A percentile compares a stretch with the other conserved stretches of the same genome.
Evolutionary conservation across 2,797 vertebrate species (phyloP).

Genomic region (Tarsius wallacei): DNA sequence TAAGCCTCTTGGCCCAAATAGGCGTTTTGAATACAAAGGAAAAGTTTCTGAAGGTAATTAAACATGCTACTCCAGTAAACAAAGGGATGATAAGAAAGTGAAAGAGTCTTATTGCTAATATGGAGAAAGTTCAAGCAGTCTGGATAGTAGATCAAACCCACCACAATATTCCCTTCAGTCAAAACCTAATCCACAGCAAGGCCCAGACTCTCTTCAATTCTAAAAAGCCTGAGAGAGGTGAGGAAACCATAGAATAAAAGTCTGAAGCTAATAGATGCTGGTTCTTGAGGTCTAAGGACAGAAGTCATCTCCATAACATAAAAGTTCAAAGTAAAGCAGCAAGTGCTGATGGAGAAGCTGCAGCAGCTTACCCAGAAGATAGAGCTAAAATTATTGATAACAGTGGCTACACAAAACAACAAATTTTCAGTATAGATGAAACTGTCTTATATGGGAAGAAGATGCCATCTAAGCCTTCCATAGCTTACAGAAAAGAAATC

Average conservation of each 20-base stretch:
- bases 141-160: neutral
- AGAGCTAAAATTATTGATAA: neutral
- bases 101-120: neutral
- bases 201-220: neutral
- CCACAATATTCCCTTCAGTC: neutral
- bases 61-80: neutral
- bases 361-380: neutral
- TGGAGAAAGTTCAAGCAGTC: neutral
- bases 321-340: neutral
- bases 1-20: neutral
- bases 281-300: neutral
- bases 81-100: neutral
- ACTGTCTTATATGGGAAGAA: neutral
- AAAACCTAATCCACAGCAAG: neutral
- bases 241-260: neutral
- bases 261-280: neutral
- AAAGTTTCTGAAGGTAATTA: neutral
- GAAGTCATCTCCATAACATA: neutral
- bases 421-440: neutral
- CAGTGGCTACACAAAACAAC: neutral
- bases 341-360: neutral
- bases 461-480: neutral
- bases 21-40: neutral
- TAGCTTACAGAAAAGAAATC: neutral
- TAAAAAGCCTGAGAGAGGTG: neutral